Conservation (phyloP, 2,113 vertebrate genomes). For the Accipiter virgatus region DNA sequence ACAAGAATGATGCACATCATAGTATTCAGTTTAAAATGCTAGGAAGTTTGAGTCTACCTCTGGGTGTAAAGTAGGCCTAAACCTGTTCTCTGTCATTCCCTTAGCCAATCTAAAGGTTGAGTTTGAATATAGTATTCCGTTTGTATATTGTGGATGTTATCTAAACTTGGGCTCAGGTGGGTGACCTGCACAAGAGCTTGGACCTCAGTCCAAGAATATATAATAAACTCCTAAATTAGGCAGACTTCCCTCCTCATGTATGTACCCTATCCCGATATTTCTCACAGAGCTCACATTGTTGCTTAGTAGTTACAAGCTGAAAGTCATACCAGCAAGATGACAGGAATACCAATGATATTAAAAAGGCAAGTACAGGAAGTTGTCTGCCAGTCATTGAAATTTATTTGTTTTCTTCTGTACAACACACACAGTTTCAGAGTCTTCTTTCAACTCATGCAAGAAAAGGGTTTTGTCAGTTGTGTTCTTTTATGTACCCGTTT, state of each 20-base stretch:
- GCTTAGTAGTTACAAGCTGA: background rate
- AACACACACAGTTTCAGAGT: background rate
- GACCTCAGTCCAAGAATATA: background rate
- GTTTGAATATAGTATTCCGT: accelerated
- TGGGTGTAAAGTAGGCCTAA: background rate
- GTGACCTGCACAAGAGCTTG: background rate
- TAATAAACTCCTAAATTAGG: background rate
- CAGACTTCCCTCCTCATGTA: background rate
- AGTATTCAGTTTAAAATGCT: background rate
- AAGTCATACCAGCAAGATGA: background rate
- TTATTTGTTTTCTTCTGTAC: background rate
- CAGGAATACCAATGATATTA: background rate
- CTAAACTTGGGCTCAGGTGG: background rate
- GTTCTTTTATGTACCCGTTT: background rate
- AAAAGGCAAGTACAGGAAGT: background rate
- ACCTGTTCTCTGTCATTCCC: background rate
- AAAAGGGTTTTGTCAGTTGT: background rate
- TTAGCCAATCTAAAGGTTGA: background rate
- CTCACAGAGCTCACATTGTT: background rate
- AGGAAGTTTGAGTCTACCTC: background rate
- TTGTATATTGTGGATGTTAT: accelerated
- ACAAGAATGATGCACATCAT: accelerated
- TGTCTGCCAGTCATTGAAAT: background rate
- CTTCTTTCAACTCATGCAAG: background rate
- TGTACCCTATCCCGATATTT: background rate